Evolutionary conservation across 2,888 invertebrate genomes (phyloP), one percentile per base, ranked within the genome.

Genomic region (Rhodophaea formosa): DNA sequence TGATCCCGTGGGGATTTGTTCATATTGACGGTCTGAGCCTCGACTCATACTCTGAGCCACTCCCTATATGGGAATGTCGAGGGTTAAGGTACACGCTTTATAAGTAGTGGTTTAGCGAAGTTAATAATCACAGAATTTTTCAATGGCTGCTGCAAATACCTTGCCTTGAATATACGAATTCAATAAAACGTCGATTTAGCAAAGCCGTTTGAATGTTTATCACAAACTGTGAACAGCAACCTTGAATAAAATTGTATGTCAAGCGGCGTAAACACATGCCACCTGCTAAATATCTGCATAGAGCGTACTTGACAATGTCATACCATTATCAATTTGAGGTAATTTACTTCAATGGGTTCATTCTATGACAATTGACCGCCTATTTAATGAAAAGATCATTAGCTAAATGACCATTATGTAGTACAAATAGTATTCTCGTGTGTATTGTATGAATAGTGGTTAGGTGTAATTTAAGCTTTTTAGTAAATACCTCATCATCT

Each of bases 231-330:
- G 17, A 8, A 47, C 49, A 44, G 32, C 35, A 44, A 35, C 62
- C 61, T 60, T 58, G 61, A 64, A 49, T 49, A 23, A 53, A 59
- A 57, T 55, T 56, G 54, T 59, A 51, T 61, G 57, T 49, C 43
- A 58, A 53, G 57, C 52, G 30, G 55, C 46, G 54, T 16, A 52
- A 16, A 49, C 54, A 51, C 51, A 55, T 57, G 44, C 47, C 47
- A 23, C 30, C 23, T 43, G 16, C 45, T 59, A 23, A 47, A 51
- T 56, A 47, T 32, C 42, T 17, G 51, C 39, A 39, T 39, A 12
- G 8, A 3, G 12, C 10, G 3, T 10, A 35, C 35, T 35, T 35
- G 35, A 39, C 12, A 39, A 39, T 39, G 12, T 39, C 39, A 39
- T 10, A 12, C 12, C n/a, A 12, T 39, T 39, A 39, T n/a, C 12